These are phyloP conservation scores for Myotis brandtii DNA, from an alignment of 2,113 vertebrate genomes.

Conservation along the genomic window DNA sequence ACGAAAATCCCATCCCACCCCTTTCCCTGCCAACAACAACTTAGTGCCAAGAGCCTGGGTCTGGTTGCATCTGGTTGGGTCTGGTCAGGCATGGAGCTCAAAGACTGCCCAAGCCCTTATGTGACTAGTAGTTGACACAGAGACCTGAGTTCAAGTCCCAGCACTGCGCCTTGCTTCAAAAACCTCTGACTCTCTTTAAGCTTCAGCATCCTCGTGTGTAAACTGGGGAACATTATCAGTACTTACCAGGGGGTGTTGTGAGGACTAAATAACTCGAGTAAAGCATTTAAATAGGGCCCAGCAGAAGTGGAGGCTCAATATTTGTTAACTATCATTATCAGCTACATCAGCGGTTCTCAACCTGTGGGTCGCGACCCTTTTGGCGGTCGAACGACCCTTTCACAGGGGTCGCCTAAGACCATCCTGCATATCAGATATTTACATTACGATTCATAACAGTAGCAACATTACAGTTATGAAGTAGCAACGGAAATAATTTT, in stretches of 20 bases:
- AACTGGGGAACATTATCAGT: background rate
- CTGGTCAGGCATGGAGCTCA: background rate
- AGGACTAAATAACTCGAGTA: background rate
- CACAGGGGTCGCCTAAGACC: too few species aligned
- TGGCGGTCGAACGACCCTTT: too few species aligned
- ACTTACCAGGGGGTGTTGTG: too few species aligned
- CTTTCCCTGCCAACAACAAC: background rate
- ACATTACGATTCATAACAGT: too few species aligned
- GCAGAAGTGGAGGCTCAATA: background rate
- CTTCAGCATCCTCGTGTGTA: background rate
- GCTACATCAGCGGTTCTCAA: background rate
- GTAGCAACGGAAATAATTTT: too few species aligned
- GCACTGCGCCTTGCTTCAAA: background rate
- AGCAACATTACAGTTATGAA: too few species aligned
- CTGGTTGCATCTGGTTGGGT: too few species aligned
- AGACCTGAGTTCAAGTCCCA: slow-evolving; percentile 3
- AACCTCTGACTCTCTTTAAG: background rate
- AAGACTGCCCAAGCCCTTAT: background rate
- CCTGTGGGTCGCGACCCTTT: too few species aligned
- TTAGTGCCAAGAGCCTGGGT: too few species aligned
- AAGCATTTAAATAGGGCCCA: background rate
- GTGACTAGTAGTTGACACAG: background rate
- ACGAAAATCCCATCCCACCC: background rate
- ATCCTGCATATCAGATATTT: too few species aligned
- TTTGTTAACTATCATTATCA: background rate